Percentiles rank a stretch among this genome's conserved stretches.
Evolutionary conservation across 2,797 vertebrate genomes (phyloP).

Genomic region (Cyclopterus lumpus): DNA sequence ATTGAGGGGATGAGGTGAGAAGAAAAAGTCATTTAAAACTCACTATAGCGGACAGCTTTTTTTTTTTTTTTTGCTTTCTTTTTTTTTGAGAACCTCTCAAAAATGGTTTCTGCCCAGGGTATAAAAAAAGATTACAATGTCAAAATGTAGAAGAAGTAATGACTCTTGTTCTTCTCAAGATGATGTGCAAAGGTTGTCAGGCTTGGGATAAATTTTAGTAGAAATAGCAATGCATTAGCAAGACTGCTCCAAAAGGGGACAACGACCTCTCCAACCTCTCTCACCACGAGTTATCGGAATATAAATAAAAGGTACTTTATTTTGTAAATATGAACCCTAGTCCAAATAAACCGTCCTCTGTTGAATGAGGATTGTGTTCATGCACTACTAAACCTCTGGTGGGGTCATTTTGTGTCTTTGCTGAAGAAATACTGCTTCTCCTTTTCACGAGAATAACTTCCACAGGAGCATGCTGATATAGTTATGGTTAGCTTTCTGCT

Average conservation of each 20-base stretch:
- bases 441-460: conserved; percentile 54
- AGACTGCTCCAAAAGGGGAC: conserved; percentile 2
- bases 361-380: neutral
- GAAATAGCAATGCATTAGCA: conserved; percentile 13
- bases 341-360: conserved; percentile 11
- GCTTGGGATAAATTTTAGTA: neutral
- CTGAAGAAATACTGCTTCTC: conserved; percentile 34
- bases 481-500: conserved; percentile 56
- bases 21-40: conserved; percentile 75
- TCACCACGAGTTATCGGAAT: conserved; percentile 22
- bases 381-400: conserved; percentile 19
- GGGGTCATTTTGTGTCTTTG: conserved; percentile 22
- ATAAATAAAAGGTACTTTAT: conserved; percentile 40
- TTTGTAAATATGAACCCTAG: conserved; percentile 39
- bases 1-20: conserved; percentile 68
- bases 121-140: conserved; percentile 11
- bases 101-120: conserved; percentile 47
- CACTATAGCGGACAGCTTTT: conserved; percentile 46
- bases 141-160: conserved; percentile 46
- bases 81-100: conserved; percentile 29
- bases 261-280: conserved; percentile 5
- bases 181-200: conserved; percentile 24
- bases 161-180: conserved; percentile 23
- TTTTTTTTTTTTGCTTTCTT: conserved; percentile 4
- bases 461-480: conserved; percentile 41